Conservation (phyloP, 2,113 vertebrate species). For the Mormyrus lacerda region DNA sequence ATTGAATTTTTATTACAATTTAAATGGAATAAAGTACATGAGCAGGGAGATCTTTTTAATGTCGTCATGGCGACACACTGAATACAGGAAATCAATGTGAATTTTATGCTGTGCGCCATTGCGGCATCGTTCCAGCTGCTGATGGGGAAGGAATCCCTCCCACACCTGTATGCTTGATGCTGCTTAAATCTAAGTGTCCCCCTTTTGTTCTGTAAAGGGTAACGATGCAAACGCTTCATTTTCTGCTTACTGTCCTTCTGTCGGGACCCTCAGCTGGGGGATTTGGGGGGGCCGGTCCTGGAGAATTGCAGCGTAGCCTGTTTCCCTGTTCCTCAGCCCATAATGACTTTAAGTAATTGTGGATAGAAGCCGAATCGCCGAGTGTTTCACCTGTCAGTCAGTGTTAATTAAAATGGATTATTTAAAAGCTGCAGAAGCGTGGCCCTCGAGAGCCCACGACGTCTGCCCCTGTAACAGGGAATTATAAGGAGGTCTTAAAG, state of each 20-base stretch:
- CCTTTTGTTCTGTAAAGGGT: not conserved
- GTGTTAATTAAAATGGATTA: constrained; percentile 10
- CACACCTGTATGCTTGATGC: not conserved
- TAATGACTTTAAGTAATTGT: constrained; percentile 11
- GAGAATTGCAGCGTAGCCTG: not conserved
- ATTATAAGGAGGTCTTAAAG: constrained; percentile 7
- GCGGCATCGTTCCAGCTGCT: not conserved
- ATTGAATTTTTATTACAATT: constrained; percentile 5
- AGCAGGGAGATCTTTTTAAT: not conserved
- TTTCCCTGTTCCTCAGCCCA: not conserved
- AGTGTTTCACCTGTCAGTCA: constrained; percentile 5
- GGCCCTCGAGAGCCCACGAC: not conserved
- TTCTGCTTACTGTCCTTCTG: not conserved
- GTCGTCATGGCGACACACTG: not conserved
- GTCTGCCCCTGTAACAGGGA: not conserved
- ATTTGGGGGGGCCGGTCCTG: not conserved
- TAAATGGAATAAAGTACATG: not conserved
- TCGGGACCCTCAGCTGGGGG: not conserved
- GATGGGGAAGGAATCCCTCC: not conserved
- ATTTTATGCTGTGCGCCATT: not conserved
- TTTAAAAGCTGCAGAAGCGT: not conserved
- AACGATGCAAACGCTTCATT: not conserved
- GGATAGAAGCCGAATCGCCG: not conserved
- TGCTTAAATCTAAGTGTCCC: not conserved
- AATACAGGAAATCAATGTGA: not conserved